Conservation (phyloP, 1,140 invertebrate genomes). For the Macrotrachela quadricornifera region DNA sequence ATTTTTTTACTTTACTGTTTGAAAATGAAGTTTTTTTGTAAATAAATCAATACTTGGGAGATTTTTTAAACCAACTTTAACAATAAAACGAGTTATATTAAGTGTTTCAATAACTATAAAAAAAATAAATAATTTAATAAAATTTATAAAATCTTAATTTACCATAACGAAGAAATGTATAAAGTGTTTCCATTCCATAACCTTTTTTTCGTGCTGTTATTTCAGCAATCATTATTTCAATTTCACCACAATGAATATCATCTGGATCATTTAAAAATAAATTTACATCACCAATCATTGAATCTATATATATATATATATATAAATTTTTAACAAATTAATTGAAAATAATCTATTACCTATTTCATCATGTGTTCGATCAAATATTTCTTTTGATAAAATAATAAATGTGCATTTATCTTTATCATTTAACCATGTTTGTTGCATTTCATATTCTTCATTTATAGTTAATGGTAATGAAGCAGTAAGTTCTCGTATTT, state of each 20-base stretch:
- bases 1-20: no score
- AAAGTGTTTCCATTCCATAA: slow-evolving; percentile 1
- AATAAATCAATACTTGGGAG: slow-evolving; percentile 50
- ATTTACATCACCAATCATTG: slow-evolving; percentile 86
- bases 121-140: slow-evolving; percentile 8
- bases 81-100: slow-evolving; percentile 41
- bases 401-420: slow-evolving; percentile 43
- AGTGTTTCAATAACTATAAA: slow-evolving; percentile 37
- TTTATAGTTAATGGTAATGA: slow-evolving; percentile 61
- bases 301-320: no score
- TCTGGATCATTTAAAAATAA: slow-evolving; percentile 47
- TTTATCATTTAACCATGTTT: slow-evolving; percentile 56
- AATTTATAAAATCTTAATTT: background rate
- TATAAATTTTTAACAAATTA: background rate
- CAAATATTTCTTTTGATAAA: slow-evolving; percentile 1
- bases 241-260: slow-evolving; percentile 40
- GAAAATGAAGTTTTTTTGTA: slow-evolving; percentile 27
- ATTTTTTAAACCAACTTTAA: slow-evolving; percentile 54
- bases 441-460: slow-evolving; percentile 74
- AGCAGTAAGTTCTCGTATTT: slow-evolving; percentile 57
- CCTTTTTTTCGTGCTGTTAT: background rate
- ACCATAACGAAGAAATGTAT: slow-evolving; percentile 58
- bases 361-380: slow-evolving; percentile 35
- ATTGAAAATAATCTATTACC: slow-evolving; percentile 21
- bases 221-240: slow-evolving; percentile 67